Evolutionary conservation across 2,113 vertebrate genomes (phyloP).

Genomic region (Silurus asotus): DNA sequence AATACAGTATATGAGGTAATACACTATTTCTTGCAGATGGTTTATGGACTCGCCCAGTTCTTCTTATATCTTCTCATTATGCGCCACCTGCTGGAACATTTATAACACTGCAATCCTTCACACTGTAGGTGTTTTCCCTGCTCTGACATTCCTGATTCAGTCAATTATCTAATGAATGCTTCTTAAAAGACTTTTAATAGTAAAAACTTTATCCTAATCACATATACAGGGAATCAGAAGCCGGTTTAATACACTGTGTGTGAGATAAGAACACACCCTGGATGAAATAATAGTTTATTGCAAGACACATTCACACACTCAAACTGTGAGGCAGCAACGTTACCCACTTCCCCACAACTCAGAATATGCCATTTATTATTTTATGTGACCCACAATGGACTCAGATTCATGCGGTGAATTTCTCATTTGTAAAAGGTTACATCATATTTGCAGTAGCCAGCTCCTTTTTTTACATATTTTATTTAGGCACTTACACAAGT

Average conservation of each 20-base stretch:
- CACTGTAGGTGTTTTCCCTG: neutral
- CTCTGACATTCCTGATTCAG: neutral
- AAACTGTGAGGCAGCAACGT: neutral
- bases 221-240: neutral
- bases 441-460: neutral
- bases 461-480: slow-evolving; percentile 62
- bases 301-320: neutral
- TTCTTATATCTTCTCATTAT: neutral
- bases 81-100: slow-evolving; percentile 29
- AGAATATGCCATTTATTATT: neutral
- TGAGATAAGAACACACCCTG: neutral
- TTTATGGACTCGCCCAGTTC: neutral
- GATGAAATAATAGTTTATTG: neutral
- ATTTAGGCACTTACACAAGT: slow-evolving; percentile 80
- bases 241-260: neutral
- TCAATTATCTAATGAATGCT: neutral
- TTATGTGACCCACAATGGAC: neutral
- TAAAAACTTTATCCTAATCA: neutral
- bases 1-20: too few relatives aligned
- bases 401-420: neutral
- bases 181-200: neutral
- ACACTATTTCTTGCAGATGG: neutral
- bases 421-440: neutral
- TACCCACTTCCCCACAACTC: neutral
- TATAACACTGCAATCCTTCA: neutral